Base-by-base conservation (phyloP, 2,888 invertebrate genomes). In the Theodoxus fluviatilis region DNA sequence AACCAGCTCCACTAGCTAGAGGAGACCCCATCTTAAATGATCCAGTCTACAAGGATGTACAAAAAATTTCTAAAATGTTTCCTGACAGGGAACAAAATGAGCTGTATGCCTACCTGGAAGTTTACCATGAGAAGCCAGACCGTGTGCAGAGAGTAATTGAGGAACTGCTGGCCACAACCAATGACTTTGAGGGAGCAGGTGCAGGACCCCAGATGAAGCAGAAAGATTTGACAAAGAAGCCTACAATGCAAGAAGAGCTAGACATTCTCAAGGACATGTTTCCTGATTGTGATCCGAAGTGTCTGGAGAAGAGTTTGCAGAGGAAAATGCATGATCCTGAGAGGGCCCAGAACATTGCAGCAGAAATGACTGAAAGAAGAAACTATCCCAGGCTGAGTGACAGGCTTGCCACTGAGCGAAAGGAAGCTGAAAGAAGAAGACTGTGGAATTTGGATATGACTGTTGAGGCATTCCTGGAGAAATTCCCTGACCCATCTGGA, bases 271-370 rank as follows among this genome's bases (percentile, higher is more conserved):
- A 71, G 68, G 77, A 77, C 47, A 77, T 85, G 61, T 84, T 84
- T 71, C 81, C 82, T 22, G 83, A 84, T 65, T 84, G 84, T 78
- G 83, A 85, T 74, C 84, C 82, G 12, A 82, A 83, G 70, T 84
- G 79, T 74, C 64, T 85, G 18, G 81, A 75, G 73, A 75, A 83
- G 35, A 73, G 76, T 61, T 73, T 85, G 33, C 78, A 80, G 67
- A 65, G 70, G 9, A 71, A 67, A 47, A 67, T 74, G 25, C 67
- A 76, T 67, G 75, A 75, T n/a, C 65, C 71, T 31, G 78, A 81
- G 12, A 74, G 81, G 35, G 76, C 80, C n/a, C 74, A 76, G 68
- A 76, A 75, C 18, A 67, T 84, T 35, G 81, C 83, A 12, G 72
- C 78, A 40, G 71, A 76, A 18, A 74, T 84, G 76, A 79, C 83